Evolutionary conservation across 2,113 vertebrate genomes (phyloP).

Genomic region (Rhinoderma darwinii): DNA sequence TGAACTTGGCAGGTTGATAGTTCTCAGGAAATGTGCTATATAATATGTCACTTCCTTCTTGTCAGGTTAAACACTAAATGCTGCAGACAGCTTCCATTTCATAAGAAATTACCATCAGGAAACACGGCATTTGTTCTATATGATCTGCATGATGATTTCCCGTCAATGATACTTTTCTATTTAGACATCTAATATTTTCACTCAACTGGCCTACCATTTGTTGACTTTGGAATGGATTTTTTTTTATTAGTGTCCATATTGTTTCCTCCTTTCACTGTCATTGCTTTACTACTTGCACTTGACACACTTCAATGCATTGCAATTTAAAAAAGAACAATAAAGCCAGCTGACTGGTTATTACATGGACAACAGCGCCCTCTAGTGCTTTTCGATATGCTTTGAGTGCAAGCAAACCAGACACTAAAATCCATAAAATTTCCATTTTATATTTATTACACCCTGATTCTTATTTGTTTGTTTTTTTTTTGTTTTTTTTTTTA

Average conservation of each 20-base stretch:
- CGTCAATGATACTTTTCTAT: not conserved
- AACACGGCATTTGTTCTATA: not conserved
- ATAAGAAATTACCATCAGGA: slow-evolving; percentile 17
- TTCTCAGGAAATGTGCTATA: slow-evolving; percentile 29
- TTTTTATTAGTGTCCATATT: slow-evolving; percentile 41
- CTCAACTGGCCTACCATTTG: not conserved
- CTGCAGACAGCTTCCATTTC: slow-evolving; percentile 2
- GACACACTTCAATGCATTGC: slow-evolving; percentile 57
- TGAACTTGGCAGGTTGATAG: slow-evolving; percentile 44
- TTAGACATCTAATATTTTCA: not conserved
- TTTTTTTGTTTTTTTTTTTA: too few species aligned
- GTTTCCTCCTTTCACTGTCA: slow-evolving; percentile 54
- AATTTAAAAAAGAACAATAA: slow-evolving; percentile 62
- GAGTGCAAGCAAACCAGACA: not conserved
- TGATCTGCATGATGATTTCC: not conserved
- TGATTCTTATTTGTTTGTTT: too few species aligned
- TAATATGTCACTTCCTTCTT: slow-evolving; percentile 45
- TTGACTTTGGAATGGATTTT: not conserved
- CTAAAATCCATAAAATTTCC: too few species aligned
- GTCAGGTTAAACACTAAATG: slow-evolving; percentile 45
- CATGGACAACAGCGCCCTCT: slow-evolving; percentile 77
- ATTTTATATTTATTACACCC: not conserved
- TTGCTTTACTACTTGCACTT: slow-evolving; percentile 56
- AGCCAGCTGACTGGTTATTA: slow-evolving; percentile 40
- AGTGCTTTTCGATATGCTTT: slow-evolving; percentile 61